These are phyloP conservation scores for Chaetodon trifasciatus DNA, from an alignment of 2,797 vertebrate species.

Conservation along the genomic window DNA sequence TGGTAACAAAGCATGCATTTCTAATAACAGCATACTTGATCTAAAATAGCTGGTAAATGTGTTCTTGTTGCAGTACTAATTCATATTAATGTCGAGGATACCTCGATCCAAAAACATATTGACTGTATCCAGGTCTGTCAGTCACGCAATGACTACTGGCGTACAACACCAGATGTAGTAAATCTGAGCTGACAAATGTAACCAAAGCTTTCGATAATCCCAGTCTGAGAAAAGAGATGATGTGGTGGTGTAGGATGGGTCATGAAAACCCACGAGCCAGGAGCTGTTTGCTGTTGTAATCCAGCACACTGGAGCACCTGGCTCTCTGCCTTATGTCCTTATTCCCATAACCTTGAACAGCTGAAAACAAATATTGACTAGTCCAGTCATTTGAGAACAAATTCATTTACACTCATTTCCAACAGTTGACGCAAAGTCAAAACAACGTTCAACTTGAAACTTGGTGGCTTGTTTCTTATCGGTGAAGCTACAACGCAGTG, in stretches of 20 bases:
- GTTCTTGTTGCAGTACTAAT: neutral
- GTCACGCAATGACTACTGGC: neutral
- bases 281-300: neutral
- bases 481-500: neutral
- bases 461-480: too few species aligned
- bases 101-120: neutral
- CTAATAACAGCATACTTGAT: neutral
- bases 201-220: neutral
- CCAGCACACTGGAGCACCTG: neutral
- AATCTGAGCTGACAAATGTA: neutral
- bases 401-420: neutral
- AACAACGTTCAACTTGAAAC: neutral
- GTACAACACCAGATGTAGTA: neutral
- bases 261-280: conserved; percentile 1
- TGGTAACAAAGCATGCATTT: neutral
- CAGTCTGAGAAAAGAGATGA: neutral
- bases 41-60: neutral
- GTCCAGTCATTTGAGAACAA: neutral
- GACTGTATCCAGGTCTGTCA: neutral
- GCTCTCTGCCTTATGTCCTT: neutral
- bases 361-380: neutral
- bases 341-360: neutral
- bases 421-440: neutral
- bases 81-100: neutral
- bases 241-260: conserved; percentile 6